phyloP scores from a whole-genome alignment of 2,888 invertebrate genomes.

The Germaria angustata region DNA sequence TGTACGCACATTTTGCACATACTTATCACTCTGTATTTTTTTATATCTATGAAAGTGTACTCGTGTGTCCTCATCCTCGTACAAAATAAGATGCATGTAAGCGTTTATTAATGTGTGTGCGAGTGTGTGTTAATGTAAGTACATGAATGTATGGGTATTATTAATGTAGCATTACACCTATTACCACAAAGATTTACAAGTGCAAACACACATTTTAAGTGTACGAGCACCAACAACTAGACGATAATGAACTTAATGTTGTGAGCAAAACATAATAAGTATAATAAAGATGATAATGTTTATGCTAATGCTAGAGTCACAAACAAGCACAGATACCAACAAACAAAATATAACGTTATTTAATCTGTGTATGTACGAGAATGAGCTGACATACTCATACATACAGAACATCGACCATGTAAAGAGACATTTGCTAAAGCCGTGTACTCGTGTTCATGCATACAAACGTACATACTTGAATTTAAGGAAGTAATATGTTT shows the following conservation, averaged over 20 bases:
- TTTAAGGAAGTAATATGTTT: not conserved
- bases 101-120: constrained; percentile 7
- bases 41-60: not conserved
- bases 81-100: constrained; percentile 1
- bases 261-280: constrained; percentile 57
- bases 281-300: constrained; percentile 61
- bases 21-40: not conserved
- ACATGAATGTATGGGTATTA: not conserved
- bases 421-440: not conserved
- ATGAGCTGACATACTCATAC: not conserved
- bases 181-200: constrained; percentile 58
- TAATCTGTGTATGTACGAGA: not conserved
- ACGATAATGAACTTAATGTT: constrained; percentile 57
- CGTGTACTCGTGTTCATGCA: not conserved
- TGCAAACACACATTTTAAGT: constrained; percentile 58
- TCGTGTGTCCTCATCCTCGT: not conserved
- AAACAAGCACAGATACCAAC: not conserved
- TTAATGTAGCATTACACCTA: constrained; percentile 53
- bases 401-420: constrained; percentile 3
- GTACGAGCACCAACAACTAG: constrained; percentile 30
- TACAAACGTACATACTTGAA: not conserved
- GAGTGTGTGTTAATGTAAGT: not conserved
- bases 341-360: not conserved
- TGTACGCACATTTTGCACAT: not conserved
- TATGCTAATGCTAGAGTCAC: constrained; percentile 51